A percentile compares a stretch with the other conserved stretches of the same genome.
Evolutionary conservation across 2,797 vertebrate species (phyloP).

Genomic region (Manis javanica): DNA sequence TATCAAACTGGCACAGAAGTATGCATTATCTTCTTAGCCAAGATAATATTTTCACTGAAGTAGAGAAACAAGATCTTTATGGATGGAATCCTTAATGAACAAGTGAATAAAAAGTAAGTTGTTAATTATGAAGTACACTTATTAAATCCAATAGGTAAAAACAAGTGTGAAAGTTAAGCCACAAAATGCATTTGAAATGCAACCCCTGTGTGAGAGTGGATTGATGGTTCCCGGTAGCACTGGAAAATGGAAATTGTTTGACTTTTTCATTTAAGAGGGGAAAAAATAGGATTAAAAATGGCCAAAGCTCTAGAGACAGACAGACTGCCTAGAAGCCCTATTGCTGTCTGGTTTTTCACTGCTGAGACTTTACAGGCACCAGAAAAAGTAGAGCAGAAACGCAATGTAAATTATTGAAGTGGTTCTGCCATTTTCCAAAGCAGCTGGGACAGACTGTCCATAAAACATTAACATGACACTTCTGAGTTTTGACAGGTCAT

Average conservation of each 20-base stretch:
- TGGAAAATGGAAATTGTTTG: slow-evolving; percentile 34
- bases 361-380: slow-evolving; percentile 60
- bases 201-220: background rate
- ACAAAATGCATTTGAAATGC: background rate
- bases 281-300: background rate
- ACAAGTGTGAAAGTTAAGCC: background rate
- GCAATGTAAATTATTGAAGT: slow-evolving; percentile 85
- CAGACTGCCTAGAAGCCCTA: background rate
- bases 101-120: background rate
- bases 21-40: background rate
- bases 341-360: slow-evolving; percentile 7
- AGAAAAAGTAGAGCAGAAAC: slow-evolving; percentile 81
- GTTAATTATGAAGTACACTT: background rate
- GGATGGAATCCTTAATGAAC: background rate
- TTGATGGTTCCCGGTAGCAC: background rate
- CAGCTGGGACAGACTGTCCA: slow-evolving; percentile 67
- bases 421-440: slow-evolving; percentile 74
- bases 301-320: slow-evolving; percentile 40
- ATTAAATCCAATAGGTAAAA: background rate
- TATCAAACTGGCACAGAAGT: background rate
- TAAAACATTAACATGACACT: slow-evolving; percentile 84
- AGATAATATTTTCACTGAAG: slow-evolving; percentile 15
- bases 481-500: slow-evolving; percentile 78
- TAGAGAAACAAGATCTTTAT: slow-evolving; percentile 5
- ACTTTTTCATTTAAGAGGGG: background rate